These are phyloP conservation scores for Lichenostomus cassidix DNA, from an alignment of 2,113 vertebrate genomes.

Conservation along the genomic window DNA sequence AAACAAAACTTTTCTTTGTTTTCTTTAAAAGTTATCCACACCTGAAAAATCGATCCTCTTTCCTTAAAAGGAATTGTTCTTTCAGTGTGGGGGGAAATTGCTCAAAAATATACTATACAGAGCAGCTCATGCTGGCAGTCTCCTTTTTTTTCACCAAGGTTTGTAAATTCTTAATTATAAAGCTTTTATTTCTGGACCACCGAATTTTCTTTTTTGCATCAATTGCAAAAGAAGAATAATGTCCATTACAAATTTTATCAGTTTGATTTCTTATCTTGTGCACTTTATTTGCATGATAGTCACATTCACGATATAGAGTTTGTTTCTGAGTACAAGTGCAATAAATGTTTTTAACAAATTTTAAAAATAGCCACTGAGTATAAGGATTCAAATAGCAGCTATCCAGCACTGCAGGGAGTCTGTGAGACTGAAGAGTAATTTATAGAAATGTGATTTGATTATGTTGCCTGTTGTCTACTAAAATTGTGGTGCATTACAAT, in stretches of 20 bases:
- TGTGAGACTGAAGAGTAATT: background rate
- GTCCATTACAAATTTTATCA: background rate
- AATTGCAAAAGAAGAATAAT: background rate
- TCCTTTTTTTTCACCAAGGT: background rate
- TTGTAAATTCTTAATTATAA: background rate
- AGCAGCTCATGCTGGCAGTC: background rate
- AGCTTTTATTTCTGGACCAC: background rate
- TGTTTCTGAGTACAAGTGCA: background rate
- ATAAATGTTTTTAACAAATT: background rate
- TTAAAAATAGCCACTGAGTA: background rate
- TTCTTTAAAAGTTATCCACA: background rate
- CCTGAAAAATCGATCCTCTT: slow-evolving; percentile 37
- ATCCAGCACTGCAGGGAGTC: background rate
- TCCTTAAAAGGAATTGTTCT: background rate
- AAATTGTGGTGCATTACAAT: background rate
- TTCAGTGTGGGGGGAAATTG: background rate
- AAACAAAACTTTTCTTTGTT: slow-evolving; percentile 27
- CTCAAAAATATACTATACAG: background rate
- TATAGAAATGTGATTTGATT: background rate
- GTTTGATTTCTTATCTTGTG: background rate
- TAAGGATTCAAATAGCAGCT: background rate
- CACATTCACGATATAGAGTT: background rate
- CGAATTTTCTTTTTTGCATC: background rate
- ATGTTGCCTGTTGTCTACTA: background rate
- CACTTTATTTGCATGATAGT: background rate